Evolutionary conservation across 2,113 vertebrate genomes (phyloP).

Genomic region (Mastomys coucha): DNA sequence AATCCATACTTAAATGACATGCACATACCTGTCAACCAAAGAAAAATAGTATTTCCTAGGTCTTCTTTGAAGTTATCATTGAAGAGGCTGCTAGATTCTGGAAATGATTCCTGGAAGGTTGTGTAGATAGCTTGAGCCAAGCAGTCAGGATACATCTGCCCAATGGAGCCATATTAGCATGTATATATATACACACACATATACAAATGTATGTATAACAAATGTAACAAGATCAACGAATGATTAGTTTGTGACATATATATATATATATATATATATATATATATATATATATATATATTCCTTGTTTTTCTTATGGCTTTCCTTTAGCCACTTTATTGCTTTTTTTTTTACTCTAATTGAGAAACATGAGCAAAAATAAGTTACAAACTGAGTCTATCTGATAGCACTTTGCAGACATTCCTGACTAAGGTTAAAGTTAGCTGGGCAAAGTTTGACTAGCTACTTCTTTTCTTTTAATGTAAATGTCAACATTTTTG

Average conservation of each 20-base stretch:
- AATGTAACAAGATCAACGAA: neutral
- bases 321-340: constrained; percentile 43
- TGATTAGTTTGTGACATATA: neutral
- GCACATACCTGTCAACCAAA: constrained; percentile 86
- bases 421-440: constrained; percentile 14
- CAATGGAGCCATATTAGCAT: constrained; percentile 43
- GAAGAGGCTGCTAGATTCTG: constrained; percentile 78
- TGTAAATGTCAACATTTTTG: neutral
- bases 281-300: no score
- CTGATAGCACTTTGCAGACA: constrained; percentile 31
- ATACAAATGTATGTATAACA: constrained; percentile 18
- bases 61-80: constrained; percentile 83
- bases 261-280: no score
- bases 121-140: constrained; percentile 83
- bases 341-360: neutral
- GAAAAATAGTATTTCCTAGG: constrained; percentile 80
- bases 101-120: constrained; percentile 84
- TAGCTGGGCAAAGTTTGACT: constrained; percentile 5
- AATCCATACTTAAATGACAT: constrained; percentile 3
- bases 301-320: neutral
- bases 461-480: neutral
- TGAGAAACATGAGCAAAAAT: neutral
- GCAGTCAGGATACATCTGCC: constrained; percentile 84
- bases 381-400: constrained; percentile 7
- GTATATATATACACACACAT: no score